Evolutionary conservation across 2,888 invertebrate genomes (phyloP).

Genomic region (Pharmacophagus antenor): DNA sequence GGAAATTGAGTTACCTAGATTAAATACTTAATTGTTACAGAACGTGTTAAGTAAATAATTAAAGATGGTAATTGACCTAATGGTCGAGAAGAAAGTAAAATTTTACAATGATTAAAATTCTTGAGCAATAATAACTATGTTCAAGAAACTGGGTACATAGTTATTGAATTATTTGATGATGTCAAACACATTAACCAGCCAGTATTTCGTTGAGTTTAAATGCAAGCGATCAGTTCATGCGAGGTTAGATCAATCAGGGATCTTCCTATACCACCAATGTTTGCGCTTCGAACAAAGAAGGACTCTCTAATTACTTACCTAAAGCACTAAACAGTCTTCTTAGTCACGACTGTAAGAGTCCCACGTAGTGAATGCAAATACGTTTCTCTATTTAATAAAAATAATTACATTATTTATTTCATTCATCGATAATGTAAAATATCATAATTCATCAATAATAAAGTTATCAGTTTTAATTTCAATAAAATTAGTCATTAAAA

Average conservation of each 20-base stretch:
- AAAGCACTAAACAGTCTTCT: constrained; percentile 5
- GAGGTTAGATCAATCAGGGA: constrained; percentile 20
- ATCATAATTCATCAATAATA: too few relatives aligned
- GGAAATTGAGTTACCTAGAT: too few relatives aligned
- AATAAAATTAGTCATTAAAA: too few relatives aligned
- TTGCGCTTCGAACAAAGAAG: constrained; percentile 17
- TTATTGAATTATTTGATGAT: not conserved
- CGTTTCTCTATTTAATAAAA: not conserved
- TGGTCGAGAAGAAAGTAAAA: too few relatives aligned
- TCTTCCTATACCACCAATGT: constrained; percentile 14
- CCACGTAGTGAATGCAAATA: not conserved
- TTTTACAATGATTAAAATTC: too few relatives aligned
- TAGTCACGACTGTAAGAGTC: constrained; percentile 19
- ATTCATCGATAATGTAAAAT: too few relatives aligned
- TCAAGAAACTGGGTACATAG: too few relatives aligned
- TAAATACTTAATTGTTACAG: too few relatives aligned
- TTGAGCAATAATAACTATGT: too few relatives aligned
- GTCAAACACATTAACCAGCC: not conserved
- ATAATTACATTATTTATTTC: not conserved
- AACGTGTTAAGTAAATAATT: too few relatives aligned
- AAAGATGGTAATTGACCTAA: too few relatives aligned
- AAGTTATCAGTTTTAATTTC: too few relatives aligned
- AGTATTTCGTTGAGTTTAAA: not conserved
- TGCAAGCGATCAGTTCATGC: not conserved
- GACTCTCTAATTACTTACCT: constrained; percentile 19